Evolutionary conservation across 2,888 invertebrate species (phyloP).

Genomic region (Acanthopleura granulata): DNA sequence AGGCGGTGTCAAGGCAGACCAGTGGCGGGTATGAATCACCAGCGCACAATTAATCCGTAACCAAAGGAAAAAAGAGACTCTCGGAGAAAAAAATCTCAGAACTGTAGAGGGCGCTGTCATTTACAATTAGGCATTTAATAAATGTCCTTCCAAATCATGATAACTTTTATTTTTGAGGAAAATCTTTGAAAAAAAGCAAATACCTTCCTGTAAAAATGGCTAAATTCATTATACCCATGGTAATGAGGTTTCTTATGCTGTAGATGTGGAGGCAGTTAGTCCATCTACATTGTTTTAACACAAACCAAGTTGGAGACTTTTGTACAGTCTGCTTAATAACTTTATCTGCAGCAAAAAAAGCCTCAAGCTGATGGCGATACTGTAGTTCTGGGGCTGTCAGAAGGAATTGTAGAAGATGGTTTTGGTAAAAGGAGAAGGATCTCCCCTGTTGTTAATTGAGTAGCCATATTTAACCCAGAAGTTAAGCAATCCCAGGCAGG

Average conservation of each 20-base stretch:
- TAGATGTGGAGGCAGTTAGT: background rate
- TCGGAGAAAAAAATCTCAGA: background rate
- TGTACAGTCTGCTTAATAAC: too few species aligned
- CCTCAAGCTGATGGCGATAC: too few species aligned
- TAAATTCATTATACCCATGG: background rate
- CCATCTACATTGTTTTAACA: background rate
- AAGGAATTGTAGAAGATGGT: too few species aligned
- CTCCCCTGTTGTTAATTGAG: too few species aligned
- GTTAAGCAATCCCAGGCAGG: too few species aligned
- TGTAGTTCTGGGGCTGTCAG: too few species aligned
- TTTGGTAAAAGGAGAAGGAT: too few species aligned
- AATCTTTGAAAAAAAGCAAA: background rate
- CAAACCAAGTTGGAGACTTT: background rate
- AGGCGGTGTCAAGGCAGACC: background rate
- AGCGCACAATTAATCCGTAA: background rate
- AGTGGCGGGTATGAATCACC: constrained; percentile 13
- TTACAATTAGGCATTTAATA: constrained; percentile 6
- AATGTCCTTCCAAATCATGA: constrained; percentile 13
- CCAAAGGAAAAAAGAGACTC: background rate
- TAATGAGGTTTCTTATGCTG: background rate
- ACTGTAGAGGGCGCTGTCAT: constrained; percentile 5
- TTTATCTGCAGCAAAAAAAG: too few species aligned
- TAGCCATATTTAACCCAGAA: too few species aligned
- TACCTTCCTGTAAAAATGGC: background rate
- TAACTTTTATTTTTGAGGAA: background rate